Base-by-base conservation (phyloP, 2,888 invertebrate species). In the Philopedon plagiatum region DNA sequence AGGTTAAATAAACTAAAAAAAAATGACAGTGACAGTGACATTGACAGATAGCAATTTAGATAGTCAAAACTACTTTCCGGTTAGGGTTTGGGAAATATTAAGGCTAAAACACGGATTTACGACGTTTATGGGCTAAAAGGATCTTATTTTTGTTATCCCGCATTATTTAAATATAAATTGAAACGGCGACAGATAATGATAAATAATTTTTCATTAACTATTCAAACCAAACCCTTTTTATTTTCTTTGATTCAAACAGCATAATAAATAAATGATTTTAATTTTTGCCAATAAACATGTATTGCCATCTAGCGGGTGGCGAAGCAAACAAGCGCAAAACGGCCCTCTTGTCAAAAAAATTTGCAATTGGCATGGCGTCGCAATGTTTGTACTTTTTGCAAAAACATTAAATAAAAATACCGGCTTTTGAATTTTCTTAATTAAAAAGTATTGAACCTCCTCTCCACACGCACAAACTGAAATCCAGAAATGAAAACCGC, bases 321-420 rank as follows among this genome's bases (percentile, higher is more conserved):
- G 23, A 37, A 41, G 0, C 8, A 34, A 46, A 23, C 1, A 8
- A 2, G 23, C 9, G 51, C 64, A 56, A 62, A 26, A 46, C 56
- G 73, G 63, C 75, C 70, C 73, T 68, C 61, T 70, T 76, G 75
- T 75, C 69, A 69, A 73, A 69, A 71, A 68, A 67, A 41, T n/a
- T n/a, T n/a, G n/a, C n/a, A 54, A 13, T 77, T 71, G 46, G 71
- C 70, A 68, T 81, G 80, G 81, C 80, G 80, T 78, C 75, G 64
- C 76, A 77, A 77, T 78, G 80, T 80, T 81, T 80, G 80, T 80
- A 77, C 76, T 72, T 74, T 75, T 75, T 46, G 75, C 74, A 76
- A 76, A 73, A 49, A 65, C 29, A 61, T 26, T 44, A 15, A 29
- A 29, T 15, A 29, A 56, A 21, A 15, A 39, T 5, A 54, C 29